Conservation (phyloP, 2,888 invertebrate genomes). For the Orthonevra nobilis region DNA sequence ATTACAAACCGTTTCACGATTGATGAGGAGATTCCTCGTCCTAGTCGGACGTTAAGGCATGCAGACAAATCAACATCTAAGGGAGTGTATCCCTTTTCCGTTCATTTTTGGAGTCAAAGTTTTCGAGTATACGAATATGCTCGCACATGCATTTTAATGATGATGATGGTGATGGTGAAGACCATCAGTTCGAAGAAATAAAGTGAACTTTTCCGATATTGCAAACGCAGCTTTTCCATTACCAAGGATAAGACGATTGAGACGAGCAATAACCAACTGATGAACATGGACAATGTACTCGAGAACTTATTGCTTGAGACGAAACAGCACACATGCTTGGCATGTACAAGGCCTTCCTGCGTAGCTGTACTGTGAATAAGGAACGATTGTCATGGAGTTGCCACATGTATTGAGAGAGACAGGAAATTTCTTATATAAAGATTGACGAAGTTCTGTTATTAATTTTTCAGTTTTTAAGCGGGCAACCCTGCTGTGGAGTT, state of each 20-base stretch:
- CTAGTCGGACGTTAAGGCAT: conserved; percentile 46
- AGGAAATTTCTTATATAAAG: too few species aligned
- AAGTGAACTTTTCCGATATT: conserved; percentile 39
- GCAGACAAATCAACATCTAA: conserved; percentile 56
- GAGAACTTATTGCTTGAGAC: conserved; percentile 48
- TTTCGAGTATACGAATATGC: conserved; percentile 9
- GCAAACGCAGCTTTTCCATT: conserved; percentile 19
- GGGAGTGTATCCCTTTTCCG: conserved; percentile 1
- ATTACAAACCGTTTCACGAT: conserved; percentile 65
- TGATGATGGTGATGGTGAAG: conserved; percentile 17
- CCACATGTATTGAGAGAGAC: too few species aligned
- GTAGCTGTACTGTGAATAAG: too few species aligned
- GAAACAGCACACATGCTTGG: neutral
- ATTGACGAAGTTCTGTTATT: too few species aligned
- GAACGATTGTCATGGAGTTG: too few species aligned
- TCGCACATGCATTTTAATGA: conserved; percentile 37
- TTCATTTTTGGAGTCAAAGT: conserved; percentile 39
- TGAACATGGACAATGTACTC: conserved; percentile 55
- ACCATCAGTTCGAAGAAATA: conserved; percentile 37
- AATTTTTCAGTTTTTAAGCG: too few species aligned
- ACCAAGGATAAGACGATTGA: neutral
- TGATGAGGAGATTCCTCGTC: conserved; percentile 66
- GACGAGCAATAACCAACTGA: conserved; percentile 16
- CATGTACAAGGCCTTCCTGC: too few species aligned
- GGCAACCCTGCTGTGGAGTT: too few species aligned